A percentile compares a stretch with the other conserved stretches of the same genome.
Conservation (phyloP, 2,797 vertebrate genomes). For the Halcyon chelicuti region DNA sequence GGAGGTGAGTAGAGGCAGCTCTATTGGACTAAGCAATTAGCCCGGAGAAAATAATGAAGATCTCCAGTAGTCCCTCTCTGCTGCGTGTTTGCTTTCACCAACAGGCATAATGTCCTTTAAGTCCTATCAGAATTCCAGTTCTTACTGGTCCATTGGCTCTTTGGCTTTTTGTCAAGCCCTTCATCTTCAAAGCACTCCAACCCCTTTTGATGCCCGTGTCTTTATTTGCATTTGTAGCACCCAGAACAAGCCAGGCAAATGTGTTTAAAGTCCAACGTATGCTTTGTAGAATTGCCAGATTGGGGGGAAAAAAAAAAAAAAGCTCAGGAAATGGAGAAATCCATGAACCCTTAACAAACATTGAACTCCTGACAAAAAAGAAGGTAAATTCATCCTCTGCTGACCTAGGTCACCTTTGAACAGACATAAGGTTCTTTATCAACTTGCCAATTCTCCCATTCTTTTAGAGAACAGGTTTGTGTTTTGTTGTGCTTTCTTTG, state of each 20-base stretch:
- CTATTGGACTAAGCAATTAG: neutral
- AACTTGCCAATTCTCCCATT: neutral
- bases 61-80: neutral
- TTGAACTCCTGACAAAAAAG: neutral
- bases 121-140: neutral
- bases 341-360: neutral
- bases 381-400: neutral
- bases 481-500: neutral
- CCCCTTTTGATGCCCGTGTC: neutral
- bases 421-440: conserved; percentile 3
- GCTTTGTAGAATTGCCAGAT: conserved; percentile 49
- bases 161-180: conserved; percentile 15
- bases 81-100: neutral
- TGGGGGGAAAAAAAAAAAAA: neutral
- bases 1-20: neutral
- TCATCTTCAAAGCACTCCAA: conserved; percentile 30
- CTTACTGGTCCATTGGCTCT: neutral
- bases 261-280: neutral
- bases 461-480: neutral
- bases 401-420: conserved; percentile 35
- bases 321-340: neutral
- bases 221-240: conserved; percentile 26
- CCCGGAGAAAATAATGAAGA: neutral
- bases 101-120: neutral
- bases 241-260: neutral